A percentile compares a stretch with the other conserved stretches of the same genome.
These are phyloP conservation scores for Microcebus murinus DNA, from an alignment of 2,113 vertebrate species.

Conservation along the genomic window DNA sequence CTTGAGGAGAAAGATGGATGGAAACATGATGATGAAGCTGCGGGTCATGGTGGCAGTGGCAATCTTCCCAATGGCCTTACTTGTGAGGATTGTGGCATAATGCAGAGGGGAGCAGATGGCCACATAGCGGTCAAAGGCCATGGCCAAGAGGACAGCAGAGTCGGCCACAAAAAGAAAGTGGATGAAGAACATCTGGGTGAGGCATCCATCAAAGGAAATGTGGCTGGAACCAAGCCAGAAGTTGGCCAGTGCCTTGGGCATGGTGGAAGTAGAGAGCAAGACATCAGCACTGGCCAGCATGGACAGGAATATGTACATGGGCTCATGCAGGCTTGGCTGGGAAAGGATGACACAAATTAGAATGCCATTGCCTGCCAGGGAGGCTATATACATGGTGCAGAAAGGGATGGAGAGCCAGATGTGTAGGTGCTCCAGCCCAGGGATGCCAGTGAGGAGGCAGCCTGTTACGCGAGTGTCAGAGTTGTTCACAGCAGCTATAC, in stretches of 20 bases:
- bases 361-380: conserved; percentile 13
- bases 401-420: conserved; percentile 71
- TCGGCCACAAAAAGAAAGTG: conserved; percentile 72
- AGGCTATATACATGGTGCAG: conserved; percentile 46
- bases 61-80: conserved; percentile 21
- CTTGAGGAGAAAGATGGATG: conserved; percentile 60
- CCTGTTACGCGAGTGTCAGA: not conserved
- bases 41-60: not conserved
- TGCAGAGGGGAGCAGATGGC: conserved; percentile 59
- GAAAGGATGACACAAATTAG: conserved; percentile 46
- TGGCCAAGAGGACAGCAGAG: conserved; percentile 73
- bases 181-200: conserved; percentile 80
- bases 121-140: conserved; percentile 72
- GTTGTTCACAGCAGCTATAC: not conserved
- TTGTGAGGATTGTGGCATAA: conserved; percentile 50
- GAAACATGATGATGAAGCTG: conserved; percentile 59
- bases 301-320: conserved; percentile 73
- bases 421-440: conserved; percentile 70
- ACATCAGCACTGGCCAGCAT: conserved; percentile 65
- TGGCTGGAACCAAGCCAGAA: conserved; percentile 70
- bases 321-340: conserved; percentile 63
- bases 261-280: conserved; percentile 62
- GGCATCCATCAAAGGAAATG: conserved; percentile 76
- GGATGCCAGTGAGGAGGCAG: conserved; percentile 73
- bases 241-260: conserved; percentile 76